phyloP scores from a whole-genome alignment of 2,113 vertebrate genomes.

The Elgaria multicarinata region DNA sequence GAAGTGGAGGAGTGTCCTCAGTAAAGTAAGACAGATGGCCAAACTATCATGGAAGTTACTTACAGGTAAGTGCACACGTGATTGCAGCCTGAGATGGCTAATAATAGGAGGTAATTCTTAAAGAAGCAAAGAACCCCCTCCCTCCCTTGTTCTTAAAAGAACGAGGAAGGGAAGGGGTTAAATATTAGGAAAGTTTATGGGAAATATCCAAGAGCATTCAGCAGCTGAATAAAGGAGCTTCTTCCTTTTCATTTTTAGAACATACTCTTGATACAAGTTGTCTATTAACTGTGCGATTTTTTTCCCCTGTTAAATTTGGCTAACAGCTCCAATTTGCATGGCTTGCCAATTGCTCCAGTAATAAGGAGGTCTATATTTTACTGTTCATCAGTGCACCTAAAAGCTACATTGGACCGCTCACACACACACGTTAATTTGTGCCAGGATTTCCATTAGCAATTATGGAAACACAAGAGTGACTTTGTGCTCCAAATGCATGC shows the following conservation, averaged over 20 bases:
- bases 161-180: not conserved
- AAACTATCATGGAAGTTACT: not conserved
- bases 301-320: not conserved
- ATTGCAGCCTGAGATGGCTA: not conserved
- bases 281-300: not conserved
- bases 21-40: not conserved
- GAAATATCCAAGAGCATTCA: not conserved
- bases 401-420: slow-evolving; percentile 29
- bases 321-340: not conserved
- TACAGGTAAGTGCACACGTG: not conserved
- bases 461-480: slow-evolving; percentile 23
- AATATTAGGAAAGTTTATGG: not conserved
- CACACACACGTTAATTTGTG: slow-evolving; percentile 35
- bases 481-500: slow-evolving; percentile 20
- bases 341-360: not conserved
- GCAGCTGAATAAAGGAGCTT: not conserved
- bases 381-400: slow-evolving; percentile 9
- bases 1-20: not conserved
- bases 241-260: not conserved
- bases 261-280: not conserved
- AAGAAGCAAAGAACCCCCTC: not conserved
- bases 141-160: not conserved
- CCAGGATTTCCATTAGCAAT: slow-evolving; percentile 38
- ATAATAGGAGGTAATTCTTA: not conserved
- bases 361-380: slow-evolving; percentile 24